Evolutionary conservation across 2,113 vertebrate species (phyloP).

Genomic region (cat (Felis catus)): F.catus_Fca126_mat1.0 CM031423.1:17364501-17365000

Average conservation of each 20-base stretch:
- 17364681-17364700: too few species aligned
- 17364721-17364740: too few species aligned
- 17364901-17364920: not conserved
- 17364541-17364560: not conserved
- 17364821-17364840: too few species aligned
- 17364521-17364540: not conserved
- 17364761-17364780: too few species aligned
- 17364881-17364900: not conserved
- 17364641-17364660: not conserved
- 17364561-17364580: not conserved
- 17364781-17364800: too few species aligned
- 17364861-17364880: not conserved
- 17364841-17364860: too few species aligned
- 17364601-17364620: too few species aligned
- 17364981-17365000: not conserved
- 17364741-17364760: too few species aligned
- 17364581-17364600: accelerated
- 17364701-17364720: too few species aligned
- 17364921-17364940: not conserved
- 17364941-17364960: not conserved
- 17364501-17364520: not conserved
- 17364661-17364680: too few species aligned
- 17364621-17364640: not conserved
- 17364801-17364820: too few species aligned
- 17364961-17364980: not conserved